phyloP scores from a whole-genome alignment of 37 sponge, comb jelly and placozoan genomes.

The Axinella damicornis region DNA sequence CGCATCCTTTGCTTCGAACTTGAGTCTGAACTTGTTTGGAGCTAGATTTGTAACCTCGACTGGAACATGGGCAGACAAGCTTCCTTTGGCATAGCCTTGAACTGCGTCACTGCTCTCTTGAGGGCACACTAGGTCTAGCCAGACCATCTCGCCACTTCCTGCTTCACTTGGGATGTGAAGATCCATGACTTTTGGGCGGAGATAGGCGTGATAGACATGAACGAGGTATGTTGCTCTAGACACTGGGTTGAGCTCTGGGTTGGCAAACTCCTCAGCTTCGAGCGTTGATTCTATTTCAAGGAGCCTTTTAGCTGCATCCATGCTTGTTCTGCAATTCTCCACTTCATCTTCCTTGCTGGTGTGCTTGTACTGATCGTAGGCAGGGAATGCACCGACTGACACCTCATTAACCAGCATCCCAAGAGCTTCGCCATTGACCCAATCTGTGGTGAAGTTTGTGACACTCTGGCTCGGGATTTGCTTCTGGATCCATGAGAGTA shows the following conservation, averaged over 20 bases:
- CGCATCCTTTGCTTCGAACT: constrained; percentile 27
- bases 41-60: constrained; percentile 1
- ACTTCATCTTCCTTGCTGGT: neutral
- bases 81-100: constrained; percentile 1
- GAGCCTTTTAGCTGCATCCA: constrained; percentile 72
- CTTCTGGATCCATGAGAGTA: constrained; percentile 78
- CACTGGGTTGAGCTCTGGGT: constrained; percentile 78
- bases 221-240: constrained; percentile 87
- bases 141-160: constrained; percentile 38
- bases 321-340: constrained; percentile 55
- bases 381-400: constrained; percentile 48
- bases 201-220: constrained; percentile 58
- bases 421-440: constrained; percentile 76
- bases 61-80: constrained; percentile 17
- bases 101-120: neutral
- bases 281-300: constrained; percentile 72
- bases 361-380: constrained; percentile 20
- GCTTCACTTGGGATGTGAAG: constrained; percentile 27
- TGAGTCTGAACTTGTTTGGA: neutral
- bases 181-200: neutral
- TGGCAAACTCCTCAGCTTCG: constrained; percentile 67
- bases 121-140: constrained; percentile 15
- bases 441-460: constrained; percentile 76
- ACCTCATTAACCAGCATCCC: constrained; percentile 68
- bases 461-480: constrained; percentile 54